Evolutionary conservation across 2,888 invertebrate genomes (phyloP), one percentile per base, ranked within the genome.

Genomic region (Pseudolycoriella hygida): DNA sequence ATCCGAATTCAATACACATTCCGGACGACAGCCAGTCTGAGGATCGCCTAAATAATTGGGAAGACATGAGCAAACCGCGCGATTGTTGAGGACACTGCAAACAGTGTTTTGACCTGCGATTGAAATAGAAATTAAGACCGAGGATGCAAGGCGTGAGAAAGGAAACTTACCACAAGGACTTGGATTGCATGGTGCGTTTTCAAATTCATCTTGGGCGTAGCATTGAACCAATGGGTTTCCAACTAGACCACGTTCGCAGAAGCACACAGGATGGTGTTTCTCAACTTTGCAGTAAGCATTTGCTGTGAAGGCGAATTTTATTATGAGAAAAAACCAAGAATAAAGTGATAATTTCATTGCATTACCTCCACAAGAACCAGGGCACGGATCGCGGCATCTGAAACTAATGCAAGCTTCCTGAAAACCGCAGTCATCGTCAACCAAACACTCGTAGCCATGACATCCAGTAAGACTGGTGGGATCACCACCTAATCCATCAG

Each of bases 1-100:
- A 54, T 88, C 87, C 0, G 85, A 79, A 61, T 87, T 86, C 54
- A 82, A 73, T n/a, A 76, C 70, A 61, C 87, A 85, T 66, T 87
- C 85, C 18, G 84, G 80, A 57, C 73, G 73, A 58, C 78, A 88
- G 53, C 82, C 84, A 44, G 70, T 65, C 51, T 75, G 75, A 3
- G 89, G 87, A 67, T 89, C 80, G 10, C 89, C 89, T 47, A 75
- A 64, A 57, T 80, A 86, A 49, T 80, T 78, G 8, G 77, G 72
- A 40, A 80, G 65, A 57, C 88, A 88, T 1, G 79, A 78, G 60
- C 88, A 89, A 18, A 83, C 73, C 14, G 85, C 80, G 53, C 77
- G 68, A 47, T 77, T 74, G 41, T 70, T 72, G 43, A 78, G 62
- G 49, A 82, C 73, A 59, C 78, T 77, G 56, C 88, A 88, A 48